Evolutionary conservation across 2,888 invertebrate genomes (phyloP).

Genomic region (Arge pagana): DNA sequence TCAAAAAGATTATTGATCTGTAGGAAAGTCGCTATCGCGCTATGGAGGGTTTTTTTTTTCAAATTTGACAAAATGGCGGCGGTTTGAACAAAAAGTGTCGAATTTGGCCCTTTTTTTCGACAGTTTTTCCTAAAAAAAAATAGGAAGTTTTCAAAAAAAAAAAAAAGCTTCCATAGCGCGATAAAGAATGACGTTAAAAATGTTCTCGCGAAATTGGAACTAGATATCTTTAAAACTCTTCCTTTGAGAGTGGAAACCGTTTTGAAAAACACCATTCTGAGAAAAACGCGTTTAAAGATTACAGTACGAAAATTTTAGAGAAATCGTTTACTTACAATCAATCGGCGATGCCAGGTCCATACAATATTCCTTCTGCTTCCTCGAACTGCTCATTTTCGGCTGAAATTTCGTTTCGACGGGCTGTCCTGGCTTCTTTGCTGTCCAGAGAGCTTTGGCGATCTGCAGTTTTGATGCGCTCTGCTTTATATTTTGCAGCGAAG

Average conservation of each 20-base stretch:
- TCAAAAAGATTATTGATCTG: too few relatives aligned
- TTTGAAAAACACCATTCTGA: conserved; percentile 28
- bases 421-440: conserved; percentile 24
- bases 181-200: too few relatives aligned
- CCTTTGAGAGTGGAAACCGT: conserved; percentile 16
- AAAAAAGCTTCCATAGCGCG: too few relatives aligned
- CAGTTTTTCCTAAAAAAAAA: too few relatives aligned
- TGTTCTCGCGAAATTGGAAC: too few relatives aligned
- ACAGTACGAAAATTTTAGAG: conserved; percentile 17
- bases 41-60: too few relatives aligned
- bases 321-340: conserved; percentile 28
- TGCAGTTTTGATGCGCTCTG: conserved; percentile 22
- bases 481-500: conserved; percentile 16
- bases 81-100: too few relatives aligned
- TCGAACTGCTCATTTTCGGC: conserved; percentile 19
- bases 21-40: too few relatives aligned
- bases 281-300: conserved; percentile 28
- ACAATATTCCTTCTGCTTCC: conserved; percentile 27
- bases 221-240: too few relatives aligned
- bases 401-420: conserved; percentile 21
- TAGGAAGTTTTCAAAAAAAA: too few relatives aligned
- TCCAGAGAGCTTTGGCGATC: conserved; percentile 22
- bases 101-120: too few relatives aligned
- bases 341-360: conserved; percentile 31
- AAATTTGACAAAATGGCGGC: too few relatives aligned